Conservation (phyloP, 2,888 invertebrate genomes). For the Lysandra bellargus region DNA sequence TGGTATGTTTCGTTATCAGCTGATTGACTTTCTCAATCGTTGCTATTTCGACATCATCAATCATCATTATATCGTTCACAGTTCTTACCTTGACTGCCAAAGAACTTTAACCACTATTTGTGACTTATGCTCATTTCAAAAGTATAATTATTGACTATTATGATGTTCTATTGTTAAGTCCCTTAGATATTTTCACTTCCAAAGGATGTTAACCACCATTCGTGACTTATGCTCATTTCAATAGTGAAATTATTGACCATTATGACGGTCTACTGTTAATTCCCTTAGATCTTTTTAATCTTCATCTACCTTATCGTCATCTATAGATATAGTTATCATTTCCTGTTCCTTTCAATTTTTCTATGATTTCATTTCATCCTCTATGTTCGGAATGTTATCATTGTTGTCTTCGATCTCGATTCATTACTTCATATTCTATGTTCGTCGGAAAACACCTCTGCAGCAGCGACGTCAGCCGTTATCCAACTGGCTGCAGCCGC, state of each 20-base stretch:
- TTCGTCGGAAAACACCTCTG: constrained; percentile 79
- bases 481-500: constrained; percentile 71
- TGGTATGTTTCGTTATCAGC: constrained; percentile 2
- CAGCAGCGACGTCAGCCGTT: constrained; percentile 68
- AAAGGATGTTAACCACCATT: too few species aligned
- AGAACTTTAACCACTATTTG: too few species aligned
- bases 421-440: constrained; percentile 52
- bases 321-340: not conserved
- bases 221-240: too few species aligned
- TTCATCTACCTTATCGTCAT: not conserved
- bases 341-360: not conserved
- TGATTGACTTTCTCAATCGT: constrained; percentile 9
- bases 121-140: too few species aligned
- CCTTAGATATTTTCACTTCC: not conserved
- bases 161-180: not conserved
- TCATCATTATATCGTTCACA: not conserved
- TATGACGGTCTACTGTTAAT: not conserved
- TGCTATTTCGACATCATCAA: not conserved
- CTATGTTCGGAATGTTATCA: not conserved
- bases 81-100: too few species aligned
- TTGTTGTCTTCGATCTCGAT: not conserved
- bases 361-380: not conserved
- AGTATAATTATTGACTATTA: too few species aligned
- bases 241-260: too few species aligned
- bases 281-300: not conserved